Percentiles rank a stretch among this genome's conserved stretches.
Evolutionary conservation across 2,113 vertebrate species (phyloP).

Genomic region (Planiliza haematocheilus): DNA sequence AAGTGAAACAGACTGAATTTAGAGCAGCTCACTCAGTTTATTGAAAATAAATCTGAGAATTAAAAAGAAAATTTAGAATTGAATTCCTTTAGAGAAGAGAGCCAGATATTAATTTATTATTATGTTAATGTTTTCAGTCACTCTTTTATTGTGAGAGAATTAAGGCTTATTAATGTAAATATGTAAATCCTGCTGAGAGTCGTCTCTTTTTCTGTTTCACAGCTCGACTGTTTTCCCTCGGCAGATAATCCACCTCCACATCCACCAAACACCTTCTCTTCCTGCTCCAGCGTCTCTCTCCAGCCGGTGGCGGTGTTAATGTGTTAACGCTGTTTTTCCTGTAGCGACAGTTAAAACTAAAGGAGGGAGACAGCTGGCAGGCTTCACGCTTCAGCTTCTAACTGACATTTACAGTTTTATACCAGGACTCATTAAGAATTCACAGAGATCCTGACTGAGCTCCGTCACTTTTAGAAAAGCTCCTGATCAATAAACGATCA

Average conservation of each 20-base stretch:
- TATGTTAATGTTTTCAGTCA: no score
- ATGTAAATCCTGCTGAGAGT: background rate
- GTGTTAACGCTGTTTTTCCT: slow-evolving; percentile 3
- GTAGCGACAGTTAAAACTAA: background rate
- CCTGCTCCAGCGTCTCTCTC: slow-evolving; percentile 4
- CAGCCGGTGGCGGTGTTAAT: background rate
- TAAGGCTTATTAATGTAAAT: no score
- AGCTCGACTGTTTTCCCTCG: background rate
- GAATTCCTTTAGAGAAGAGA: no score
- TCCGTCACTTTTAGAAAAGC: background rate
- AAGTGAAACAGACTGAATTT: no score
- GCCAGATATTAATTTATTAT: no score
- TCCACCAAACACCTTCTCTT: slow-evolving; percentile 6
- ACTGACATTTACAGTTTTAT: slow-evolving; percentile 13
- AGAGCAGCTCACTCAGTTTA: no score
- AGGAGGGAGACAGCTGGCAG: slow-evolving; percentile 26
- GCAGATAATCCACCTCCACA: slow-evolving; percentile 5
- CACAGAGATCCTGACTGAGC: background rate
- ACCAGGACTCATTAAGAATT: background rate
- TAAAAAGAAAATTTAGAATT: no score
- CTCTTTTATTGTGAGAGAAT: background rate
- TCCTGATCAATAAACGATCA: no score
- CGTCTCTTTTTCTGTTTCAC: background rate
- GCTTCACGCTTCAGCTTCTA: slow-evolving; percentile 19
- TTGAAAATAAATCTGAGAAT: no score